Percentiles rank a stretch among this genome's conserved stretches.
These are phyloP conservation scores for Tortricodes alternella DNA, from an alignment of 2,888 invertebrate species.

Conservation along the genomic window DNA sequence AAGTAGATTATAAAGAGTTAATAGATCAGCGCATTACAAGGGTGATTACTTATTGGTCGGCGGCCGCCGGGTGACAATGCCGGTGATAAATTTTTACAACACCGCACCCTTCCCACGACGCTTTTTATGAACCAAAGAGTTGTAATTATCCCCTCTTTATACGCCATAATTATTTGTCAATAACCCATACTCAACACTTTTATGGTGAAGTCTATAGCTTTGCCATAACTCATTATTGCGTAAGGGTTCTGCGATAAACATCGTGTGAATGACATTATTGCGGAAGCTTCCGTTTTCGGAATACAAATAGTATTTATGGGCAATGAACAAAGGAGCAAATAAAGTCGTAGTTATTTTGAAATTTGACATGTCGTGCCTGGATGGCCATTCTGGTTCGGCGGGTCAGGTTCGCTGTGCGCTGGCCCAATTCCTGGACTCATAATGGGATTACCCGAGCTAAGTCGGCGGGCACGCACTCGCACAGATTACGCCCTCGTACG, in stretches of 20 bases:
- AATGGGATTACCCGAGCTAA: slow-evolving; percentile 67
- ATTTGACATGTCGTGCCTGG: too few species aligned
- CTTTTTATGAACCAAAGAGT: slow-evolving; percentile 81
- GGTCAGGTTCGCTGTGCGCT: slow-evolving; percentile 1
- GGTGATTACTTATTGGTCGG: slow-evolving; percentile 39
- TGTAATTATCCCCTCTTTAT: slow-evolving; percentile 82
- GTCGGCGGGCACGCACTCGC: slow-evolving; percentile 51
- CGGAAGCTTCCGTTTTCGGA: slow-evolving; percentile 38
- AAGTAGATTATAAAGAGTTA: not conserved
- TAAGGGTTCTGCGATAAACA: slow-evolving; percentile 65
- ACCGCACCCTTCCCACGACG: slow-evolving; percentile 71
- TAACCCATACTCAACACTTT: slow-evolving; percentile 78
- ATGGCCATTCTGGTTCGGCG: too few species aligned
- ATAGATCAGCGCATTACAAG: slow-evolving; percentile 28
- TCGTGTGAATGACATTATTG: slow-evolving; percentile 56
- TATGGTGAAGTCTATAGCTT: slow-evolving; percentile 75
- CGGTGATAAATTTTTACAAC: slow-evolving; percentile 74
- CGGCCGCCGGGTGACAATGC: slow-evolving; percentile 60
- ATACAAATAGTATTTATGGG: slow-evolving; percentile 22
- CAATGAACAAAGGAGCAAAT: slow-evolving; percentile 20
- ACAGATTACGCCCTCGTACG: slow-evolving; percentile 73
- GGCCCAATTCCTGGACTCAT: slow-evolving; percentile 34
- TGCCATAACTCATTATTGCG: slow-evolving; percentile 75
- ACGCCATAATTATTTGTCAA: slow-evolving; percentile 82
- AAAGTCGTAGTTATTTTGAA: too few species aligned